phyloP scores from a whole-genome alignment of 2,888 invertebrate genomes.

The Habrosyne pyritoides region DNA sequence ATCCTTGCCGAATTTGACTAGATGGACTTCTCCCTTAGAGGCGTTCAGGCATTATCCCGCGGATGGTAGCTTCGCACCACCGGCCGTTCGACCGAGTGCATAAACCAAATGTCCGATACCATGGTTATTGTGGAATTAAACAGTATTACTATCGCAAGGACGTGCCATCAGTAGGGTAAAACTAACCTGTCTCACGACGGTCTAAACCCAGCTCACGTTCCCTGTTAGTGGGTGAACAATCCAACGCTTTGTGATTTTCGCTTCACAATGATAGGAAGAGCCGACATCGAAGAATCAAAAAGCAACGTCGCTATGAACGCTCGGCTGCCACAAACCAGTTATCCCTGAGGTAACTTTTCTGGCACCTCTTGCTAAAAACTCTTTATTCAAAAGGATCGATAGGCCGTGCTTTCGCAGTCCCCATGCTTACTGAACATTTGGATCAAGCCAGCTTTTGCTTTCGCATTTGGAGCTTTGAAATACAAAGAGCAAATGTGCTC shows the following conservation, averaged over 20 bases:
- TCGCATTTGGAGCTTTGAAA: constrained; percentile 78
- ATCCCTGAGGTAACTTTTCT: constrained; percentile 89
- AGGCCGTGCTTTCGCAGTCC: constrained; percentile 87
- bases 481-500: constrained; percentile 37
- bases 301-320: constrained; percentile 87
- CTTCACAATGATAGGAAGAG: constrained; percentile 90
- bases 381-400: constrained; percentile 85
- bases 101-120: constrained; percentile 85
- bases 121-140: constrained; percentile 83
- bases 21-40: constrained; percentile 78
- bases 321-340: constrained; percentile 87
- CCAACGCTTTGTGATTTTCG: constrained; percentile 88
- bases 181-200: constrained; percentile 86
- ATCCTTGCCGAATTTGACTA: constrained; percentile 79
- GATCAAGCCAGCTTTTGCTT: constrained; percentile 87
- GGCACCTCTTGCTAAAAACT: constrained; percentile 86
- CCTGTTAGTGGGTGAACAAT: constrained; percentile 88
- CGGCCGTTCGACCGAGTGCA: no score
- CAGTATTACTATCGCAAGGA: constrained; percentile 83
- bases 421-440: constrained; percentile 86
- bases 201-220: constrained; percentile 87
- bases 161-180: constrained; percentile 83
- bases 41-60: no score
- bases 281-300: constrained; percentile 89
- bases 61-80: no score